Evolutionary conservation across 1,140 invertebrate genomes (phyloP).

Genomic region (Branchinecta lynchi): DNA sequence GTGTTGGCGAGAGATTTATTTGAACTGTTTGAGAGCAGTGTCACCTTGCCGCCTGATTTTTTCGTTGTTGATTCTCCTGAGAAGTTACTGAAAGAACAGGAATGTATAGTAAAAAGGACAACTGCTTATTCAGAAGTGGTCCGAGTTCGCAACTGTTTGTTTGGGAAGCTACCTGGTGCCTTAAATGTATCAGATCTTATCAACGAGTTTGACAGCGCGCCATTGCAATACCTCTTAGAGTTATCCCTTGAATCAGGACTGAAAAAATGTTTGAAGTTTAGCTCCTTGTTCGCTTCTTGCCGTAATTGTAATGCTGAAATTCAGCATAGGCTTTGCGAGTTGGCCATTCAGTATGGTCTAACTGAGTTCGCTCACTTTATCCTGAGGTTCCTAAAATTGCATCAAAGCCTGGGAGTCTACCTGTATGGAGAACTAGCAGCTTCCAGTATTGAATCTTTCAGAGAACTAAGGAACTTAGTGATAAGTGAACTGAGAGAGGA

Average conservation of each 20-base stretch:
- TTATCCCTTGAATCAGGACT: neutral
- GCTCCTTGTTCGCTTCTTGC: too few species aligned
- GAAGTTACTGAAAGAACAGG: too few species aligned
- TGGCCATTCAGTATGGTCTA: neutral
- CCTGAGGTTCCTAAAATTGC: neutral
- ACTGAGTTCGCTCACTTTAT: neutral
- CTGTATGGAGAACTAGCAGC: neutral
- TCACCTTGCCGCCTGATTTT: too few species aligned
- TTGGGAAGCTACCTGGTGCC: too few species aligned
- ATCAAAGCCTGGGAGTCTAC: neutral
- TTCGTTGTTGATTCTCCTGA: too few species aligned
- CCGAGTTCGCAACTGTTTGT: too few species aligned
- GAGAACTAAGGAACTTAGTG: neutral
- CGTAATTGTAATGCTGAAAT: neutral
- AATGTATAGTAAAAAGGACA: too few species aligned
- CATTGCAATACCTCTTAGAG: neutral
- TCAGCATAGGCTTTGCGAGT: neutral
- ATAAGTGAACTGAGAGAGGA: neutral
- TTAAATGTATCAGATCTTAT: neutral
- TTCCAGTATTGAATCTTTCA: neutral
- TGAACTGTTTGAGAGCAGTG: too few species aligned
- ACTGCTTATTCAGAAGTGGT: too few species aligned
- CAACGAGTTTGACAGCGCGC: neutral
- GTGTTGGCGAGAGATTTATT: neutral
- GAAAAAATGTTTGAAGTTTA: too few species aligned